Base-by-base conservation (phyloP, 2,113 vertebrate genomes). In the Rhinoderma darwinii region DNA sequence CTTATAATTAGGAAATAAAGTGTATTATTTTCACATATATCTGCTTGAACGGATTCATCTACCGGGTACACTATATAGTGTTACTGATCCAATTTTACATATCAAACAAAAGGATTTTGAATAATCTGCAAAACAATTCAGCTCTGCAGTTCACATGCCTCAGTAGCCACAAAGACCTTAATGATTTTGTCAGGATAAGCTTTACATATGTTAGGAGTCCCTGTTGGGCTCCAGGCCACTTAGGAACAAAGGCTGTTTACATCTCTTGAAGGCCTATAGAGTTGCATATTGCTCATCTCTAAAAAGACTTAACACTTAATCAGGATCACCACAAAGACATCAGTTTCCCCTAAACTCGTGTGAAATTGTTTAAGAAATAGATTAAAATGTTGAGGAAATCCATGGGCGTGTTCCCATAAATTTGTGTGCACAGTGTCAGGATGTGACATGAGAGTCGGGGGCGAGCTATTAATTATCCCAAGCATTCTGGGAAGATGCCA, bases 201-300 rank as follows among this genome's bases (percentile, higher is more conserved):
- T 84, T 44, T 76, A 74, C 83, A 84, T 76, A 76, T 84, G 83
- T 84, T 30, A 84, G 76, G 27, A 61, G 15, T 4, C 8, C 50
- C 72, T 63, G n/a, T 37, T 75, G 25, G 41, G n/a, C 39, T 75
- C 14, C 30, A 76, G 47, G 83, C 50, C n/a, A 32, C 35, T 59
- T 12, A 32, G 25, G 22, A 43, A 84, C 61, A 83, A 72, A 70
- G 72, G 17, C 25, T 59, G 51, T 27, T 76, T 10, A 47, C 72
- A 75, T 72, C 32, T 44, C 50, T 84, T 27, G 47, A 18, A 59
- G 44, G 11, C 32, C 41, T 68, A 32, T 14, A 41, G 1, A 56
- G 41, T 84, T 74, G 32, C 44, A 84, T 39, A 59, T 20, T 74
- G 50, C n/a, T 73, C 47, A 54, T 37, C 35, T 18, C 6, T 51